Evolutionary conservation across 2,113 vertebrate species (phyloP).

Genomic region (Rissa tridactyla): DNA sequence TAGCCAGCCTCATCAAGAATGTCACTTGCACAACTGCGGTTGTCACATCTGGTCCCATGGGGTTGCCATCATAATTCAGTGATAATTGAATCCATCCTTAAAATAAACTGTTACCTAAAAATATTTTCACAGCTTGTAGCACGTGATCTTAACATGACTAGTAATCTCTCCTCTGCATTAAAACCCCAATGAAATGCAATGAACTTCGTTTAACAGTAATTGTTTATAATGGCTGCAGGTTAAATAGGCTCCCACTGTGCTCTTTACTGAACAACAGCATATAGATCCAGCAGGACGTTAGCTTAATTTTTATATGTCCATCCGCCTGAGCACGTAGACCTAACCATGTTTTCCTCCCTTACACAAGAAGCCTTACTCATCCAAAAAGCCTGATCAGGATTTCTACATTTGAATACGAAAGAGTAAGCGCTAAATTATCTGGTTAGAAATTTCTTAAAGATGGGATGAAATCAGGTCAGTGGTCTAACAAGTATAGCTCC

Average conservation of each 20-base stretch:
- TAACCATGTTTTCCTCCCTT: background rate
- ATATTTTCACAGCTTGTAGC: conserved; percentile 13
- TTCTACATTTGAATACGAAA: background rate
- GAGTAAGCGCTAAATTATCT: background rate
- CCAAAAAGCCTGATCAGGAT: background rate
- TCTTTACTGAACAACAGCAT: background rate
- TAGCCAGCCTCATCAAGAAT: background rate
- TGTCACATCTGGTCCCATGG: background rate
- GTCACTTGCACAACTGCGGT: background rate
- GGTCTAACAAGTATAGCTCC: background rate
- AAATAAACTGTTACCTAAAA: conserved; percentile 4
- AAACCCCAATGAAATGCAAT: background rate
- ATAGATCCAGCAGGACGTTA: background rate
- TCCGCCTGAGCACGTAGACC: background rate
- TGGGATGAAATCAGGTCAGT: background rate
- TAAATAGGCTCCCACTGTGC: background rate
- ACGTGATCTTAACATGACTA: background rate
- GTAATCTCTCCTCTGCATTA: background rate
- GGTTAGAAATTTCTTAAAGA: background rate
- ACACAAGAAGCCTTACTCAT: background rate
- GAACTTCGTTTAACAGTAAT: background rate
- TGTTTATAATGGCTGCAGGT: background rate
- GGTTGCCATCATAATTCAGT: conserved; percentile 25
- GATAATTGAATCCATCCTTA: conserved; percentile 35
- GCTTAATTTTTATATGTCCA: background rate